Evolutionary conservation across 2,888 invertebrate genomes (phyloP).

Genomic region (Boloria euphrosyne): DNA sequence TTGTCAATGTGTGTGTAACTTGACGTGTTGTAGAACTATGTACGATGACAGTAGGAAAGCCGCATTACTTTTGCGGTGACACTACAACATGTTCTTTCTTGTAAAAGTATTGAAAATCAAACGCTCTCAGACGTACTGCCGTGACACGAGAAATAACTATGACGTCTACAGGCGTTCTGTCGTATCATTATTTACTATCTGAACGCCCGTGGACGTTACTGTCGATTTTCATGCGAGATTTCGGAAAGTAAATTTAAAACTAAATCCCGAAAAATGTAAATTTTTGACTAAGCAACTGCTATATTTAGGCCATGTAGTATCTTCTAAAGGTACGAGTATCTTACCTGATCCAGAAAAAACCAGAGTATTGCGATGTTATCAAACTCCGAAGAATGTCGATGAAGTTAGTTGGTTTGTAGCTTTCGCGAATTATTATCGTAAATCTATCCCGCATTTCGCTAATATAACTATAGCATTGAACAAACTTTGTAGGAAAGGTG

Average conservation of each 20-base stretch:
- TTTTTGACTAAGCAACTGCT: conserved; percentile 35
- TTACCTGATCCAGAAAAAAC: conserved; percentile 33
- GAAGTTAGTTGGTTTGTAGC: conserved; percentile 32
- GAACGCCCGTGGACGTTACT: neutral
- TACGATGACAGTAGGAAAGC: conserved; percentile 12
- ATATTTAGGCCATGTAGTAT: too few relatives aligned
- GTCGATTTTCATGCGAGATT: neutral
- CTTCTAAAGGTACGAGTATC: conserved; percentile 28
- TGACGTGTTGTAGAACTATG: conserved; percentile 14
- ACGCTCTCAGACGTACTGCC: conserved; percentile 15
- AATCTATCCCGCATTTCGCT: conserved; percentile 32
- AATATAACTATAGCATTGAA: conserved; percentile 7
- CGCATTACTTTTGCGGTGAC: conserved; percentile 13
- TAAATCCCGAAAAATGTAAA: conserved; percentile 31
- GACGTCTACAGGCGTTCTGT: conserved; percentile 1
- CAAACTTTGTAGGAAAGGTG: neutral
- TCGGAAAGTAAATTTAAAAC: conserved; percentile 26
- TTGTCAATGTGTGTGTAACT: conserved; percentile 15
- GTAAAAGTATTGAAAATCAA: conserved; percentile 10
- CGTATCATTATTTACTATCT: neutral
- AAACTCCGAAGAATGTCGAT: conserved; percentile 24
- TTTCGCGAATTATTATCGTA: conserved; percentile 35
- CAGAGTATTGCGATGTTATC: conserved; percentile 30
- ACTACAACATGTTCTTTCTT: conserved; percentile 20
- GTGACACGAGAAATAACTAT: neutral